A percentile compares a stretch with the other conserved stretches of the same genome.
Conservation (phyloP, 1,140 invertebrate genomes). For the Hycleus phaleratus region DNA sequence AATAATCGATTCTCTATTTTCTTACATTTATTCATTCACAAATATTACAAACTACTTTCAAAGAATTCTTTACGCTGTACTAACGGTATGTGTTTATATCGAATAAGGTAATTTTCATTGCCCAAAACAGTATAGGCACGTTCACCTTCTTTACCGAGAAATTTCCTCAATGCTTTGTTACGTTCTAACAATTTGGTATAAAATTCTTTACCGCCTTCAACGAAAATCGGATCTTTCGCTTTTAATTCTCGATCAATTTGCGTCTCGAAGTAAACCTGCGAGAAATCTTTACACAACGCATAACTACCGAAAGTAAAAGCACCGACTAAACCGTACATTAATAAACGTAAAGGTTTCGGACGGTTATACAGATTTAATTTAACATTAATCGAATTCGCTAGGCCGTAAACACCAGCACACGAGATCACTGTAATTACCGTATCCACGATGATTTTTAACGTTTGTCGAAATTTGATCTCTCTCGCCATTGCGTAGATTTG, state of each 20-base stretch:
- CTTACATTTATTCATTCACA: too few species aligned
- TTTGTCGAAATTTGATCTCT: slow-evolving; percentile 55
- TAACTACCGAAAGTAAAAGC: slow-evolving; percentile 53
- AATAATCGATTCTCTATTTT: too few species aligned
- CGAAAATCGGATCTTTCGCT: slow-evolving; percentile 51
- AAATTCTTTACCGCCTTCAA: slow-evolving; percentile 64
- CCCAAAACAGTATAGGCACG: slow-evolving; percentile 55
- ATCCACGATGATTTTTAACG: slow-evolving; percentile 47
- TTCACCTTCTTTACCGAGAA: slow-evolving; percentile 54
- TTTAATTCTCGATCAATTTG: slow-evolving; percentile 53
- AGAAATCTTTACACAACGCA: slow-evolving; percentile 54
- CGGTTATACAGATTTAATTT: slow-evolving; percentile 49
- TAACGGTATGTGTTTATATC: slow-evolving; percentile 54
- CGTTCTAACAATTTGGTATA: slow-evolving; percentile 63
- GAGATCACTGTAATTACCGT: slow-evolving; percentile 41
- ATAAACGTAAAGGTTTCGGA: slow-evolving; percentile 43
- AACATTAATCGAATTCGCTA: slow-evolving; percentile 42
- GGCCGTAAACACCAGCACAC: slow-evolving; percentile 45
- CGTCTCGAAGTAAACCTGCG: slow-evolving; percentile 52
- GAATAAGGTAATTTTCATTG: slow-evolving; percentile 58
- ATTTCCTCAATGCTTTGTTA: slow-evolving; percentile 60
- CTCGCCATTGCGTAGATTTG: slow-evolving; percentile 70
- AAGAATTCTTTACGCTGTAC: slow-evolving; percentile 56
- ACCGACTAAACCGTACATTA: slow-evolving; percentile 50
- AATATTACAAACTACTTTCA: slow-evolving; percentile 35